Evolutionary conservation across 2,113 vertebrate species (phyloP), one percentile per base, ranked within the genome.

Genomic region (Macquaria australasica): DNA sequence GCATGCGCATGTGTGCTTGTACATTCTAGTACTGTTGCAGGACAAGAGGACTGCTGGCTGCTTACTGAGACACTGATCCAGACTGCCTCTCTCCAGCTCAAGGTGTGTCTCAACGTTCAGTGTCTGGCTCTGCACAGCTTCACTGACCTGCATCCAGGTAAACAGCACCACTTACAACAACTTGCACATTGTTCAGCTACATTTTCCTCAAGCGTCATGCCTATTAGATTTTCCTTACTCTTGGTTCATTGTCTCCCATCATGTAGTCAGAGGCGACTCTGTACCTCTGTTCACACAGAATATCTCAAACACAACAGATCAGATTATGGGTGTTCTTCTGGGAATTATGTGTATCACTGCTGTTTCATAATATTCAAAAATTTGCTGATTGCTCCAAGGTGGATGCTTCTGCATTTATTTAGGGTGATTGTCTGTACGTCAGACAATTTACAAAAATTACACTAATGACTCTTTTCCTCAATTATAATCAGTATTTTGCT

Each of bases 91-190:
- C 95, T 98, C 77, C 98, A 99, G 90, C 95, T 98, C 73, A 99
- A 99, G 91, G 95, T 98, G 85, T 99, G 98, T 91, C 93, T 97
- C 79, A 98, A 99, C 64, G 88, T 96, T 0, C 96, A 97, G 71
- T 99, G 98, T 92, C 92, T 99, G 91, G 97, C 98, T 25, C 90
- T 99, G 79, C 98, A 99, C 82, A 97, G 97, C 94, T 99, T 99
- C 95, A 97, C 95, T 63, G 97, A 99, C 92, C 97, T 99, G 83
- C 97, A 97, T 85, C 96, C 97, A 94, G 98, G 98, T 99, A 94
- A 90, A 64, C 25, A 5, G 10, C 48, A 7, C 8, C 55, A 16
- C 66, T n/a, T 0, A 23, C 53, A 6, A 20, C 21, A 75, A 15
- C 63, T 1, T 18, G 0, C 34, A 43, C 23, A 37, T 56, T 53